A percentile compares a stretch with the other conserved stretches of the same genome.
phyloP scores from a whole-genome alignment of 1,140 invertebrate genomes.

The Harlomillsia oculata region DNA sequence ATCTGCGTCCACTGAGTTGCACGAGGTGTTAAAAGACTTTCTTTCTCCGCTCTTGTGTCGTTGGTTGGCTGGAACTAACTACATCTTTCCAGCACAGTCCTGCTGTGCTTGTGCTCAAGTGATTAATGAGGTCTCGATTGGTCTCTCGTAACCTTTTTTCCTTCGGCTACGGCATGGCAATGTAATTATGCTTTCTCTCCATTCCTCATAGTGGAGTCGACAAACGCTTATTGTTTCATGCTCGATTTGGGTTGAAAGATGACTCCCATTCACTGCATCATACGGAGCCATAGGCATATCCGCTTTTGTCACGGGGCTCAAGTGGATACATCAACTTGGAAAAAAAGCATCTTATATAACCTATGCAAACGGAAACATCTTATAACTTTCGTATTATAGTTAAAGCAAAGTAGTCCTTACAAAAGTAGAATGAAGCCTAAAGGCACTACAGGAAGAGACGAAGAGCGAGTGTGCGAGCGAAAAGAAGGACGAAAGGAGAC shows the following conservation, averaged over 20 bases:
- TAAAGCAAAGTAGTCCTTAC: too few relatives aligned
- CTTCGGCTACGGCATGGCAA: neutral
- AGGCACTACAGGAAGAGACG: neutral
- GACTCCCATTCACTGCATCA: constrained; percentile 22
- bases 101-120: constrained; percentile 7
- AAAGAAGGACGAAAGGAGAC: neutral
- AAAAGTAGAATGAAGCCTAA: too few relatives aligned
- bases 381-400: too few relatives aligned
- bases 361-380: too few relatives aligned
- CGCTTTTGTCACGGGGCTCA: too few relatives aligned
- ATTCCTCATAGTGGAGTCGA: constrained; percentile 19
- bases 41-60: neutral
- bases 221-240: constrained; percentile 30
- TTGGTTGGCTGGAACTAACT: neutral
- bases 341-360: too few relatives aligned
- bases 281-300: too few relatives aligned
- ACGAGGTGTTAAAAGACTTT: neutral
- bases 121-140: constrained; percentile 26
- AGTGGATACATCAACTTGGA: too few relatives aligned
- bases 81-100: neutral
- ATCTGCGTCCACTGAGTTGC: too few relatives aligned
- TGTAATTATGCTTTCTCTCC: constrained; percentile 21
- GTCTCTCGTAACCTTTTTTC: constrained; percentile 19
- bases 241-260: constrained; percentile 29
- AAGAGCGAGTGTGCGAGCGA: neutral